phyloP scores from a whole-genome alignment of 2,113 vertebrate genomes.

The Euleptes europaea region DNA sequence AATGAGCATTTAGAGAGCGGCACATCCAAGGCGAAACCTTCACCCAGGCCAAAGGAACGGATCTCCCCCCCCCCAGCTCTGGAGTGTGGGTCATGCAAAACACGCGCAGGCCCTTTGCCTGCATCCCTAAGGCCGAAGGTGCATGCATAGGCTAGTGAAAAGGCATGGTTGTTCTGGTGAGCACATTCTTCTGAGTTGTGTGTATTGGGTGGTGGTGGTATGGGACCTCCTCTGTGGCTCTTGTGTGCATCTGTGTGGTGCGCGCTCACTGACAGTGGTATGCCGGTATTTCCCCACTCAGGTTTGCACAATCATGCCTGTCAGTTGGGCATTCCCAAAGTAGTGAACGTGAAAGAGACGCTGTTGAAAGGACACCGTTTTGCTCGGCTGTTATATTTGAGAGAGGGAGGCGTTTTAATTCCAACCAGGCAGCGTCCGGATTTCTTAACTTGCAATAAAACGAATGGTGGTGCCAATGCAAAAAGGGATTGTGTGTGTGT shows the following conservation, averaged over 20 bases:
- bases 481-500: constrained; percentile 25
- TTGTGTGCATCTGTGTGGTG: too few species aligned
- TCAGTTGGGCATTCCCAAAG: neutral
- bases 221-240: too few species aligned
- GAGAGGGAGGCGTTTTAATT: too few species aligned
- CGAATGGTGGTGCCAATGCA: neutral
- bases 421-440: neutral
- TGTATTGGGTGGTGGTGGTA: neutral
- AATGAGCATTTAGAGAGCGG: too few species aligned
- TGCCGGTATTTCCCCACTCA: neutral
- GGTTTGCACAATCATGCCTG: neutral
- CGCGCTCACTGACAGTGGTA: neutral
- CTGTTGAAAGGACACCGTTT: neutral
- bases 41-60: neutral
- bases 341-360: neutral
- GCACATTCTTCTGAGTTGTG: neutral
- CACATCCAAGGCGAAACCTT: too few species aligned
- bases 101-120: neutral
- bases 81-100: neutral
- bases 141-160: neutral
- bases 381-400: neutral
- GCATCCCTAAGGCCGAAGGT: too few species aligned
- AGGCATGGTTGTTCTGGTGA: neutral
- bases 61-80: neutral
- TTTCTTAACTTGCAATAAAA: constrained; percentile 18